A percentile compares a stretch with the other conserved stretches of the same genome.
Evolutionary conservation across 2,797 vertebrate genomes (phyloP).

Genomic region (Enteromius radiatus): DNA sequence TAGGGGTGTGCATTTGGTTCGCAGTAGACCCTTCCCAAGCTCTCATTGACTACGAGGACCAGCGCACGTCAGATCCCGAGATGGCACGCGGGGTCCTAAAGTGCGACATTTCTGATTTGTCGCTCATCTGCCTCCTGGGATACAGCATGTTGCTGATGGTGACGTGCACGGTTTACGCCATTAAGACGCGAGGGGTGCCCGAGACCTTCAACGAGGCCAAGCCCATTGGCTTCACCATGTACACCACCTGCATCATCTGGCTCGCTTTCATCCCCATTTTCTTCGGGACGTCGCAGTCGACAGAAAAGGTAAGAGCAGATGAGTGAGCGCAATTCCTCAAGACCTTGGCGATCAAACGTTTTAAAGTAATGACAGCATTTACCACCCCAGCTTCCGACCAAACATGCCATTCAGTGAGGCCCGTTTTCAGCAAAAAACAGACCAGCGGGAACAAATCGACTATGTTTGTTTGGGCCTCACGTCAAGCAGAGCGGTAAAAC

Average conservation of each 20-base stretch:
- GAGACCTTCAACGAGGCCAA: constrained; percentile 99
- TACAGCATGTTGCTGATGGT: constrained; percentile 99
- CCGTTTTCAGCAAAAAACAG: constrained; percentile 27
- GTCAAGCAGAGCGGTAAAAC: constrained; percentile 41
- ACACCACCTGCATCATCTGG: constrained; percentile 99
- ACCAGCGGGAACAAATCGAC: constrained; percentile 20
- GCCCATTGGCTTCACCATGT: constrained; percentile 99
- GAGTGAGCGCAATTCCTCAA: background rate
- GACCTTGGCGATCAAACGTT: background rate
- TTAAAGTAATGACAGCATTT: constrained; percentile 22
- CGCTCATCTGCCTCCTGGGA: constrained; percentile 96
- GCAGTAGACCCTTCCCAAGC: constrained; percentile 94
- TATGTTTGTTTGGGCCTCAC: constrained; percentile 40
- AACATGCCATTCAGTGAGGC: constrained; percentile 2
- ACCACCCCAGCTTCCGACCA: background rate
- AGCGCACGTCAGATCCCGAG: constrained; percentile 92
- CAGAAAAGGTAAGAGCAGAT: constrained; percentile 89
- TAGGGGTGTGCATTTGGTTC: constrained; percentile 97
- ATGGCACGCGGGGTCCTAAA: constrained; percentile 93
- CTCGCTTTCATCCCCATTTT: constrained; percentile 99
- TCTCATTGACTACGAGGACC: constrained; percentile 96
- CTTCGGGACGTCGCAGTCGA: constrained; percentile 97
- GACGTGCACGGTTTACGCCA: constrained; percentile 98
- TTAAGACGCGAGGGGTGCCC: constrained; percentile 96
- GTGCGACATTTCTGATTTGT: constrained; percentile 98